Base-by-base conservation (phyloP, 1,140 invertebrate genomes). In the Carcinoscorpius rotundicauda region DNA sequence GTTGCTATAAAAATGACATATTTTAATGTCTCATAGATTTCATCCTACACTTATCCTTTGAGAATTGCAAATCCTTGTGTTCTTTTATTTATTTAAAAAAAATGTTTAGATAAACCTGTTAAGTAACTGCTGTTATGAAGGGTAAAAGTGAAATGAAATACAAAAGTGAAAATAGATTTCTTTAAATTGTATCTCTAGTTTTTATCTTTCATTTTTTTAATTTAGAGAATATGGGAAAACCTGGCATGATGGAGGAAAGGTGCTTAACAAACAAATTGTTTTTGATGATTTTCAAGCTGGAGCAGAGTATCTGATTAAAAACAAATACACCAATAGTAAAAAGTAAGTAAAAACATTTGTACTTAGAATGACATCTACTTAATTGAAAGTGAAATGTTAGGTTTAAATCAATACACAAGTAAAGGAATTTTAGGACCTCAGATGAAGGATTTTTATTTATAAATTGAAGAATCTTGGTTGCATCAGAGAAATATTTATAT, bases 241-340 rank as follows among this genome's bases (percentile, higher is more conserved):
- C 64, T 99, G 97, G 97, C 95, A 99, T 77, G 91, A 98, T 77
- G 87, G 78, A 10, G 97, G 96, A 8, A 84, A 89, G 49, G 81
- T 94, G 59, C 81, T 86, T 0, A 96, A 97, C 69, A 99, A 98
- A 76, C 96, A 98, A 80, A 99, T 98, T 79, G 87, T 88, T 55
- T 98, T 98, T 77, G 88, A 98, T 79, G 97, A 99, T 80, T 98
- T 99, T 78, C 88, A 92, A 74, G 80, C 83, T 66, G 94, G 94
- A 11, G 95, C 91, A 1, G 86, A 97, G 78, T 97, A 91, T 80
- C 82, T 99, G 8, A 83, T 97, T 52, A 73, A 82, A 9, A 82
- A 92, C 68, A 84, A 86, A 10, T 97, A 96, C 75, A 97, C 93
- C 0, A 80, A 75, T 49, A 77, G 83, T 10, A 76, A 82, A 59